Conservation (phyloP, 2,797 vertebrate species). For the Glossophaga mutica region DNA sequence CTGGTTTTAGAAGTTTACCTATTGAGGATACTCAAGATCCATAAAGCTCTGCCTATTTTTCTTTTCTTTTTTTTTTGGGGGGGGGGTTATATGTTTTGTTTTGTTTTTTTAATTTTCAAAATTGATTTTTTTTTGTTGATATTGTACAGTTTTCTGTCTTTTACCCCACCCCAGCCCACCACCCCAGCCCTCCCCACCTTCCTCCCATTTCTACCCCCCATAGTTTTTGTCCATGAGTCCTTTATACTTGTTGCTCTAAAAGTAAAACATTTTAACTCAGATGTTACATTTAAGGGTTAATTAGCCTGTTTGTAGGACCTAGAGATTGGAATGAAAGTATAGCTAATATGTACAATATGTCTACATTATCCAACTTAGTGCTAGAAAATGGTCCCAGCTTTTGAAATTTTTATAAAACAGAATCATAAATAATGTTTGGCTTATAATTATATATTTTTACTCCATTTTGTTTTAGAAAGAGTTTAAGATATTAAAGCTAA, state of each 20-base stretch:
- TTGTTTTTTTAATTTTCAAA: no score
- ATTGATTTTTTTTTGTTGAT: no score
- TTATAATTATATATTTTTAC: background rate
- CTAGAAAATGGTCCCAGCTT: background rate
- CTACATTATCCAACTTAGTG: background rate
- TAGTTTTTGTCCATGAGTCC: no score
- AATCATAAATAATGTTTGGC: background rate
- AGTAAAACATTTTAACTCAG: background rate
- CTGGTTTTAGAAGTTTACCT: background rate
- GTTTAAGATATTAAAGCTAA: background rate
- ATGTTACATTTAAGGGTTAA: background rate
- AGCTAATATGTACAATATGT: background rate
- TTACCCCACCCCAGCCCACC: no score
- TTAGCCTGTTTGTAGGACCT: background rate
- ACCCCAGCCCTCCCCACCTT: no score
- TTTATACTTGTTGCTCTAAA: no score
- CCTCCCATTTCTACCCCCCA: no score
- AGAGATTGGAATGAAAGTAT: background rate
- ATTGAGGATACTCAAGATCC: background rate
- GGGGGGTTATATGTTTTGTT: no score
- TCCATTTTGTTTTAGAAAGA: background rate
- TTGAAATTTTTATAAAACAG: conserved; percentile 30
- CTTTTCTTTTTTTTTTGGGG: no score
- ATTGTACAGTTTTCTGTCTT: no score
- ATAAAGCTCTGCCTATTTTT: background rate